These are phyloP conservation scores for Pseudomyrmex dendroicus DNA, from an alignment of 1,140 invertebrate genomes.

Conservation along the genomic window DNA sequence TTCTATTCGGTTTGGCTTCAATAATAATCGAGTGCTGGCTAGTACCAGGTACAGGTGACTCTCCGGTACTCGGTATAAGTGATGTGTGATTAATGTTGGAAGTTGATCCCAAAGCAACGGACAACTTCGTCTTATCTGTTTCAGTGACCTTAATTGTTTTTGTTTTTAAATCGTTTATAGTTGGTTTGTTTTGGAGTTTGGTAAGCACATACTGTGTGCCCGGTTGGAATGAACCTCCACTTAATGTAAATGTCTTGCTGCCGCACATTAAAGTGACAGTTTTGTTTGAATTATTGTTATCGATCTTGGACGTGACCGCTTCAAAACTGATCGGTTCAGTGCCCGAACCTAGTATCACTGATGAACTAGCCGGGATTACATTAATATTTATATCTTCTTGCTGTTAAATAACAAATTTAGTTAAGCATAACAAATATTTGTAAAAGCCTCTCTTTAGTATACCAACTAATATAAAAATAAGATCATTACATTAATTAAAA, in stretches of 20 bases:
- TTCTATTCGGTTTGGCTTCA: slow-evolving; percentile 13
- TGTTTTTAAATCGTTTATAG: slow-evolving; percentile 66
- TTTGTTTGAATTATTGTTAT: slow-evolving; percentile 55
- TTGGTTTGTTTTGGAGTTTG: slow-evolving; percentile 75
- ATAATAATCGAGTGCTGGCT: slow-evolving; percentile 58
- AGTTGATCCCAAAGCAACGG: not conserved
- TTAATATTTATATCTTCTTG: slow-evolving; percentile 41
- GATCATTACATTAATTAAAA: not conserved
- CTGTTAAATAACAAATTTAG: slow-evolving; percentile 33
- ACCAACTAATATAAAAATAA: not conserved
- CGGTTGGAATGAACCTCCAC: slow-evolving; percentile 67
- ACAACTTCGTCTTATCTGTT: slow-evolving; percentile 8
- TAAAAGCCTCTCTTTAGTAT: not conserved
- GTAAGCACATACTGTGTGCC: slow-evolving; percentile 74
- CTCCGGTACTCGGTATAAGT: too few relatives aligned
- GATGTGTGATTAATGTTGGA: not conserved
- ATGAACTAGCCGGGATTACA: slow-evolving; percentile 43
- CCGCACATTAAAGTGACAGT: slow-evolving; percentile 72
- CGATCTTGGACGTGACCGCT: slow-evolving; percentile 49
- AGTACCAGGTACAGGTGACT: slow-evolving; percentile 46
- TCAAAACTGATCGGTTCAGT: slow-evolving; percentile 46
- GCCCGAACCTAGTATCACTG: slow-evolving; percentile 53
- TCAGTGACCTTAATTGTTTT: slow-evolving; percentile 28
- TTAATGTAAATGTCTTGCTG: slow-evolving; percentile 76
- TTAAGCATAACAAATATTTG: too few relatives aligned